Base-by-base conservation (phyloP, 2,888 invertebrate genomes). In the Lydus trimaculatus region DNA sequence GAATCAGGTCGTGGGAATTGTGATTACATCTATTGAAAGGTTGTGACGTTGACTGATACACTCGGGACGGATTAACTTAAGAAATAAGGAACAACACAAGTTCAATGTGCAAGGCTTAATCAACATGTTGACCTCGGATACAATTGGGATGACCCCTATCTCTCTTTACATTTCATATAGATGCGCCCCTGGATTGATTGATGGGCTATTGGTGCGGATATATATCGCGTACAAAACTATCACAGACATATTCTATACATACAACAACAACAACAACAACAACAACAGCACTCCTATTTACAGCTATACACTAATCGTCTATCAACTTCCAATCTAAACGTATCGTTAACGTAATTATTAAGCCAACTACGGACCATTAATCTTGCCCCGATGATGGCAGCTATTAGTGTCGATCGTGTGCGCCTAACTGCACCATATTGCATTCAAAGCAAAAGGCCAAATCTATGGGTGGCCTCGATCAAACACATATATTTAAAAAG, bases 21-120 rank as follows among this genome's bases (percentile, higher is more conserved):
- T 69, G 69, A 73, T 69, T 65, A 66, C 58, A 59, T 68, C 70
- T 75, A 74, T 69, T 75, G 67, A 71, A 67, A 71, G 67, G 70
- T 66, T 66, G 65, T 74, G 73, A 73, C 70, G 71, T 76, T 76
- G 75, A 76, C 74, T 73, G 71, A 71, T 69, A 60, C 69, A 52
- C 65, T 63, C 59, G 67, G 69, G 72, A 66, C 67, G 64, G 67
- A 61, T 52, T 48, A 69, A 60, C 65, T 64, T 67, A 39, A 52
- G 52, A 52, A 23, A 65, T 60, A 59, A 73, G 72, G 72, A 75
- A 74, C 73, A 76, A 73, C 68, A 67, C 65, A 61, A 66, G 71
- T 68, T 72, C 69, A 72, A 65, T 68, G 71, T 69, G 67, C 72
- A 76, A 71, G 70, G 75, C 72, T 75, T 70, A 76, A 74, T 77